Conservation (phyloP, 2,888 invertebrate genomes). For the Drosophila nigricruria region DNA sequence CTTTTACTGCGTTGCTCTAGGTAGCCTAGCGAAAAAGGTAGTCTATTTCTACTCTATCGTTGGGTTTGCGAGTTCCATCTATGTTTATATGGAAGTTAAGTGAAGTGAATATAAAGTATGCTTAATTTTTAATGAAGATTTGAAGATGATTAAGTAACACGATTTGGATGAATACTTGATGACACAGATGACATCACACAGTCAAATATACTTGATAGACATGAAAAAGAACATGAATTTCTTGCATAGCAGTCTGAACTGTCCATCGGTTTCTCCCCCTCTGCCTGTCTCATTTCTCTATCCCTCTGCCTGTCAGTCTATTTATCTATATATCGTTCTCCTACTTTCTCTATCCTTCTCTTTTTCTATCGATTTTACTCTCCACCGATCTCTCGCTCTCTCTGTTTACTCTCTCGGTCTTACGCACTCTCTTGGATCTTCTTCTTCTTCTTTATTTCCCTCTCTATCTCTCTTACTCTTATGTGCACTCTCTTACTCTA, state of each 20-base stretch:
- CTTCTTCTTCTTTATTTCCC: neutral
- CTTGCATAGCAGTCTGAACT: neutral
- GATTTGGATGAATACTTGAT: neutral
- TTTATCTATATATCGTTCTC: too few species aligned
- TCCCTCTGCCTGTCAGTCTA: too few species aligned
- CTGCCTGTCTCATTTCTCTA: too few species aligned
- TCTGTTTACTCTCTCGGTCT: too few species aligned
- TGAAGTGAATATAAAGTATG: conserved; percentile 5
- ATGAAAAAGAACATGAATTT: too few species aligned
- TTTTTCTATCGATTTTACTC: neutral
- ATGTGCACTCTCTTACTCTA: too few species aligned
- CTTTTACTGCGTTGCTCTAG: conserved; percentile 12
- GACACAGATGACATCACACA: neutral
- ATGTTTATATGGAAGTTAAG: conserved; percentile 1
- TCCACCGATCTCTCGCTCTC: neutral
- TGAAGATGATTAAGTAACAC: neutral
- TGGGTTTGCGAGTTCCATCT: neutral
- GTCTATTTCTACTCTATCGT: neutral
- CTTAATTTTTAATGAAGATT: neutral
- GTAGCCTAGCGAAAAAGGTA: neutral
- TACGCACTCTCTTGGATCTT: neutral
- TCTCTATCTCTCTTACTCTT: neutral
- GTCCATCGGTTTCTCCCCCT: too few species aligned
- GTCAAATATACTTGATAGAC: too few species aligned
- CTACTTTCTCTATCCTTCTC: neutral